Evolutionary conservation across 1,140 invertebrate species (phyloP), one percentile per base, ranked within the genome.

Genomic region (Oppia nitens): DNA sequence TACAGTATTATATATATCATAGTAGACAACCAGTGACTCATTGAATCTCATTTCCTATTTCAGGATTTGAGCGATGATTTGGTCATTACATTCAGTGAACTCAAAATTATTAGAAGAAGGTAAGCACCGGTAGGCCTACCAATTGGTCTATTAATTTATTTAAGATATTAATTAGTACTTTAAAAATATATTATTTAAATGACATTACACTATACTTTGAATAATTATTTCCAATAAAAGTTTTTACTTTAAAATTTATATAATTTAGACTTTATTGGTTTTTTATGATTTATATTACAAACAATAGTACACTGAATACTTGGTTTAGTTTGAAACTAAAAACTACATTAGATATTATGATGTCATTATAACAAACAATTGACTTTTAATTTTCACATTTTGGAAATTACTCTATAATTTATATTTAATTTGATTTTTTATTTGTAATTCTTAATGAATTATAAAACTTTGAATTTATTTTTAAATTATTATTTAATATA

Each of bases 71-170:
- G 47, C 26, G 61, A 62, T 20, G 55, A 62, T 21, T 57, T 56
- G 26, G 40, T 62, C 27, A 59, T 62, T 54, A 62, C 61, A 2
- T 62, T 58, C 57, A 54, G 56, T 48, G 61, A 62, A 53, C 12
- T 62, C 29, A 62, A 62, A 62, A 62, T 62, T 6, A 62, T 59
- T 27, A 48, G 57, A 26, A 47, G 61, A 48, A 59, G 53, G 61
- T 62, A 59, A 24, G 61, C 59, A 3, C 4, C 6, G 11, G 6
- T 50, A 11, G 49, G 4, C 20, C 11, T 21, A 50, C 24, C 20
- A 21, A 11, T 40, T 17, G 6, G 32, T 9, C 17, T 9, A 17
- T 9, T 40, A 17, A 9, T 9, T 6, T 40, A 40, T 17, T 40
- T 40, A 40, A 40, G 32, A 40, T 9, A 40, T 9, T 17, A 40